Evolutionary conservation across 53 echinoderm and acorn worm species (phyloP).

Genomic region (Holothuria scabra): DNA sequence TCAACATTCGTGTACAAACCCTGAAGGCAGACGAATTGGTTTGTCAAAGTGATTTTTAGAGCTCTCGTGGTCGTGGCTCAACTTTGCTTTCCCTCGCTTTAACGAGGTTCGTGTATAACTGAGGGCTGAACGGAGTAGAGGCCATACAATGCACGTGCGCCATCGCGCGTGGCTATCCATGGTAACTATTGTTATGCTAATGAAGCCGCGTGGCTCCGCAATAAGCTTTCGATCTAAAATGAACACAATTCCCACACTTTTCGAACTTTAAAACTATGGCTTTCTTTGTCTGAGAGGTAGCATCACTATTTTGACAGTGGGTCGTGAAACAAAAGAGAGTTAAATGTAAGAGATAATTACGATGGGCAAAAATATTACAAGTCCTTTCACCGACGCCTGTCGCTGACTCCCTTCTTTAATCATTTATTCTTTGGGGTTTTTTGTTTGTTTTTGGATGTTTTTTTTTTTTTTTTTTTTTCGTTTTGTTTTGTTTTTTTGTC

Average conservation of each 20-base stretch:
- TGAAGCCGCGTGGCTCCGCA: slow-evolving; percentile 8
- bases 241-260: slow-evolving; percentile 41
- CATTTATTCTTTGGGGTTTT: no score
- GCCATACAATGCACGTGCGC: slow-evolving; percentile 26
- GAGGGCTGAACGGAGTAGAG: not conserved
- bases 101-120: not conserved
- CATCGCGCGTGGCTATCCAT: slow-evolving; percentile 33
- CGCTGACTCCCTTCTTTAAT: no score
- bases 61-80: slow-evolving; percentile 17
- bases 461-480: no score
- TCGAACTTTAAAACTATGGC: slow-evolving; percentile 1
- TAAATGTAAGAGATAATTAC: no score
- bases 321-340: no score
- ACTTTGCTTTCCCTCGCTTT: not conserved
- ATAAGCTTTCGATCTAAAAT: slow-evolving; percentile 7
- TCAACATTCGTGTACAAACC: slow-evolving; percentile 27
- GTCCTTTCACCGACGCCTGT: no score
- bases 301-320: no score
- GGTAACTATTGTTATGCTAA: slow-evolving; percentile 49
- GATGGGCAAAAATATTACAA: no score
- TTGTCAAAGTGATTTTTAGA: slow-evolving; percentile 37
- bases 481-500: no score
- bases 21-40: slow-evolving; percentile 37
- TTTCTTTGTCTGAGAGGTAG: no score
- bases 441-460: no score